Conservation (phyloP, 1,140 invertebrate genomes). For the Paraescarpia echinospica region DNA sequence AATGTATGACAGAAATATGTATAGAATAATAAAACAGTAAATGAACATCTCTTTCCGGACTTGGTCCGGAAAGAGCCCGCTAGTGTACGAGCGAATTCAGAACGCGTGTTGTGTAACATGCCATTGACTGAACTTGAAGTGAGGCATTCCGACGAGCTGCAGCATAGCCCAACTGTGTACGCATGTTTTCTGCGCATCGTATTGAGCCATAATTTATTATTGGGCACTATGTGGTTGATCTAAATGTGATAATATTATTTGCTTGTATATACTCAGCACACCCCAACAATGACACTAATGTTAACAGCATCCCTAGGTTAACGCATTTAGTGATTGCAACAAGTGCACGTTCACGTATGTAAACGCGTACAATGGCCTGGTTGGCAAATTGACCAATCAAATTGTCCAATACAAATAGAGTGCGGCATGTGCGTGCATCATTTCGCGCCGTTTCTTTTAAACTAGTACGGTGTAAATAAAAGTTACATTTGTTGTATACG, state of each 20-base stretch:
- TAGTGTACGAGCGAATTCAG: background rate
- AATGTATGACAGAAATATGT: background rate
- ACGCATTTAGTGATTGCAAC: background rate
- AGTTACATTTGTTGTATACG: background rate
- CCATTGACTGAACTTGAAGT: too few species aligned
- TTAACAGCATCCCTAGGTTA: background rate
- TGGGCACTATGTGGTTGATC: background rate
- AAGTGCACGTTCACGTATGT: background rate
- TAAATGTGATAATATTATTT: background rate
- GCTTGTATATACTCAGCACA: background rate
- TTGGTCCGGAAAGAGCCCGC: background rate
- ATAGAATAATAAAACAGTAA: background rate
- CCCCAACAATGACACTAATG: background rate
- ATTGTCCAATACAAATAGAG: background rate
- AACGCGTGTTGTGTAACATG: background rate
- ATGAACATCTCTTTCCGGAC: background rate
- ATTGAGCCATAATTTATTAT: background rate
- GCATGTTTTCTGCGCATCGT: background rate
- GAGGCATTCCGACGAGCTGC: background rate
- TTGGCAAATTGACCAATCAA: conserved; percentile 8
- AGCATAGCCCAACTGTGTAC: background rate
- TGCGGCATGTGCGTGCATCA: background rate
- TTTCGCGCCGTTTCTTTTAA: conserved; percentile 17
- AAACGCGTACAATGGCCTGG: background rate
- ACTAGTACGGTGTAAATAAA: conserved; percentile 14